Evolutionary conservation across 1,140 invertebrate genomes (phyloP).

Genomic region (Phymorhynchus buccinoides): DNA sequence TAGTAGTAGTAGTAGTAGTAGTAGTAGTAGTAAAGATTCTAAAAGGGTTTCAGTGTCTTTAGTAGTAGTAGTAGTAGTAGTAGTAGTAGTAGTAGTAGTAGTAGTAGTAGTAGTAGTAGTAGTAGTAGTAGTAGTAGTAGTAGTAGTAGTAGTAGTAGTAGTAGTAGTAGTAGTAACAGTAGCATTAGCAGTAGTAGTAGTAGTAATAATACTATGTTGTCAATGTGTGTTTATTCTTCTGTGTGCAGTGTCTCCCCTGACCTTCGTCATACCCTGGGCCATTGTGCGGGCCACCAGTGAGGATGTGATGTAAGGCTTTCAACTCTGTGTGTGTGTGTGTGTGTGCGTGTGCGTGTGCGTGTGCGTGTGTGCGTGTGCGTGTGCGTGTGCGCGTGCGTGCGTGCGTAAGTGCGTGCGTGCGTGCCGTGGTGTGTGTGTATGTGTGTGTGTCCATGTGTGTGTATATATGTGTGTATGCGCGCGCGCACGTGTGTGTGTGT

Average conservation of each 20-base stretch:
- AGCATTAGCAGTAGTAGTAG: no score
- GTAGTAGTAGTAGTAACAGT: not conserved
- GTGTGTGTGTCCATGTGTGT: no score
- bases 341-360: constrained; percentile 6
- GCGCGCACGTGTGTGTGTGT: no score
- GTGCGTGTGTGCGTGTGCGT: constrained; percentile 14
- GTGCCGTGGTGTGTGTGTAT: no score
- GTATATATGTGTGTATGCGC: no score
- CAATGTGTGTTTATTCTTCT: not conserved
- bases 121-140: no score
- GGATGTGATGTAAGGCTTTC: constrained; percentile 64
- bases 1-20: no score
- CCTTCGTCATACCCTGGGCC: constrained; percentile 67
- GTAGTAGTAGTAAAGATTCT: no score
- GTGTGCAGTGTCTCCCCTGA: constrained; percentile 53
- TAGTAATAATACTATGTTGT: not conserved
- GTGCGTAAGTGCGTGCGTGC: not conserved
- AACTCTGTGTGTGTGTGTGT: constrained; percentile 19
- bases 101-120: no score
- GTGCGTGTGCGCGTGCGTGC: not conserved
- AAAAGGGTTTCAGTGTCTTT: not conserved
- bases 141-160: constrained; percentile 18
- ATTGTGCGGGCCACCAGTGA: constrained; percentile 59
- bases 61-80: no score
- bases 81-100: no score